These are phyloP conservation scores for Upupa epops DNA, from an alignment of 2,113 vertebrate genomes.

Conservation along the genomic window DNA sequence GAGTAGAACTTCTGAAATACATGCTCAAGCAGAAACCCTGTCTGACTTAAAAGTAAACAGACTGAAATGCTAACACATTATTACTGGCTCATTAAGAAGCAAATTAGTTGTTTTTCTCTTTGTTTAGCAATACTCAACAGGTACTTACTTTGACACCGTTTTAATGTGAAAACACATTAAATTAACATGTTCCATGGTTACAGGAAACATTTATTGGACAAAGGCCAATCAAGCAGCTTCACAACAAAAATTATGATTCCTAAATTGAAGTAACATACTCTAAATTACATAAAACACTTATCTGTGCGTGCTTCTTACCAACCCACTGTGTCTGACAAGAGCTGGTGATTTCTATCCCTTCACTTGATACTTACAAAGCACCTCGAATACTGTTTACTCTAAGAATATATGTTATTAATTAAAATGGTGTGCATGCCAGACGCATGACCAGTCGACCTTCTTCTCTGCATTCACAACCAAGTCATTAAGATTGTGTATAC, in stretches of 20 bases:
- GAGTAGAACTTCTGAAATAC: not conserved
- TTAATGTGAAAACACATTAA: constrained; percentile 62
- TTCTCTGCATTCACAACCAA: not conserved
- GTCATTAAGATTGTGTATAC: not conserved
- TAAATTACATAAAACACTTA: not conserved
- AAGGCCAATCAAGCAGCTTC: constrained; percentile 28
- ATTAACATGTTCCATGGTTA: constrained; percentile 36
- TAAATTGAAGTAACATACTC: not conserved
- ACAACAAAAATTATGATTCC: constrained; percentile 8
- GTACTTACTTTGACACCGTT: constrained; percentile 41
- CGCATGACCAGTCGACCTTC: not conserved
- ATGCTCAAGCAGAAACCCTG: not conserved
- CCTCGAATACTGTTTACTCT: not conserved
- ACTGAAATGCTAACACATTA: constrained; percentile 19
- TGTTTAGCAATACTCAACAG: constrained; percentile 63
- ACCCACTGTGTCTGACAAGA: not conserved
- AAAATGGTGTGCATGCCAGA: not conserved
- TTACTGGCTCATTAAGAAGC: constrained; percentile 61
- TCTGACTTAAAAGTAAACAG: constrained; percentile 24
- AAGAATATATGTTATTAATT: not conserved
- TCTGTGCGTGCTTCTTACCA: not conserved
- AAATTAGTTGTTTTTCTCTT: constrained; percentile 66
- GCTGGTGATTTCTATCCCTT: not conserved
- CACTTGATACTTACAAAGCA: not conserved
- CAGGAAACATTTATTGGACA: constrained; percentile 31